Conservation (phyloP, 2,113 vertebrate genomes). For the Oryctolagus cuniculus region mOryCun1.1 NC_091436.1:60503001-60503500, state of each 20-base stretch:
- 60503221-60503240: not conserved
- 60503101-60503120: conserved; percentile 43
- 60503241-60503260: not conserved
- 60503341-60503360: not conserved
- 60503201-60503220: conserved; percentile 33
- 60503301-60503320: not conserved
- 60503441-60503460: not conserved
- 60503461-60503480: not conserved
- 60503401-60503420: too few relatives aligned
- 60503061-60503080: conserved; percentile 56
- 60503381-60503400: not conserved
- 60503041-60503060: conserved; percentile 75
- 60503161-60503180: conserved; percentile 26
- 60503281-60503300: not conserved
- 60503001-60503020: conserved; percentile 79
- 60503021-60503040: conserved; percentile 39
- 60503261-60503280: conserved; percentile 55
- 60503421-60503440: not conserved
- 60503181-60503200: conserved; percentile 58
- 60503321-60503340: not conserved
- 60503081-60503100: conserved; percentile 52
- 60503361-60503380: not conserved
- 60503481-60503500: conserved; percentile 25
- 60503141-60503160: conserved; percentile 44
- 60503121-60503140: conserved; percentile 26